Evolutionary conservation across 2,113 vertebrate genomes (phyloP).

Genomic region (Chelonoidis abingdonii): DNA sequence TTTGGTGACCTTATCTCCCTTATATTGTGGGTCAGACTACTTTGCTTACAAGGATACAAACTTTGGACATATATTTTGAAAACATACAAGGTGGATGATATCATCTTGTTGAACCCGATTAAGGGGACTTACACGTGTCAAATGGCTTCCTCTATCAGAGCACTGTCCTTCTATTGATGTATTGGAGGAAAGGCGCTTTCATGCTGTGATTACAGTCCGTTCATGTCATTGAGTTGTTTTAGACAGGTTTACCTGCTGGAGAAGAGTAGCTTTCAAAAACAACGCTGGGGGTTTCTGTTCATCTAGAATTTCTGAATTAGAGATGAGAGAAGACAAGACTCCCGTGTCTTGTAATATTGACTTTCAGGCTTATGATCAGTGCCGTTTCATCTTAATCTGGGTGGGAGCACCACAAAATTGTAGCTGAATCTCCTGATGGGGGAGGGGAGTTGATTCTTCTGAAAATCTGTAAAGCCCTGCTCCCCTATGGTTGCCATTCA

Average conservation of each 20-base stretch:
- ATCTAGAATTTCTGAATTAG: slow-evolving; percentile 5
- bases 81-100: not conserved
- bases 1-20: slow-evolving; percentile 57
- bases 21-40: not conserved
- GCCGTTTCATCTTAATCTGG: not conserved
- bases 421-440: not conserved
- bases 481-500: not conserved
- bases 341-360: fast-evolving
- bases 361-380: not conserved
- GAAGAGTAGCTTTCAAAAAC: not conserved
- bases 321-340: not conserved
- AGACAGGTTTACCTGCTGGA: not conserved
- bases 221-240: not conserved
- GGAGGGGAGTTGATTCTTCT: not conserved
- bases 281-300: not conserved
- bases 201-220: slow-evolving; percentile 3
- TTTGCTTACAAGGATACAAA: slow-evolving; percentile 2
- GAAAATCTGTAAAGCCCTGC: not conserved
- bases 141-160: slow-evolving; percentile 16
- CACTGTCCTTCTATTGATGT: fast-evolving
- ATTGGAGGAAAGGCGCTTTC: not conserved
- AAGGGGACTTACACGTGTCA: not conserved
- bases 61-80: not conserved
- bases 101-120: not conserved
- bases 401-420: not conserved